Conservation (phyloP, 1,140 invertebrate genomes). For the Myzus persicae region DNA sequence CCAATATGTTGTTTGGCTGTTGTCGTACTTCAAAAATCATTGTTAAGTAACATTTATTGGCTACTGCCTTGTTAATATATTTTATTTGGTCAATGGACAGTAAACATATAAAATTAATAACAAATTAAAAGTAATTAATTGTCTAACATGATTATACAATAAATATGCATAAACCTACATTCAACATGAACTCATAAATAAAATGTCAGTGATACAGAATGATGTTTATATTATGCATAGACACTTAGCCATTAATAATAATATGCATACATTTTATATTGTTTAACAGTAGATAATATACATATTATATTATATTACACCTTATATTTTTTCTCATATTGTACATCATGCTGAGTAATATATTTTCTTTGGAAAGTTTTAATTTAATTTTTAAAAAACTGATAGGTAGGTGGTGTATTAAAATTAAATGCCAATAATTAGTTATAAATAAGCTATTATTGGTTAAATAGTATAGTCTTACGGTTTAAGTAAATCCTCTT, state of each 20-base stretch:
- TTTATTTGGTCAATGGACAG: not conserved
- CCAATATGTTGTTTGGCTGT: no score
- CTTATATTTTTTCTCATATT: not conserved
- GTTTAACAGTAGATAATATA: no score
- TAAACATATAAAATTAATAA: no score
- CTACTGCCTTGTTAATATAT: not conserved
- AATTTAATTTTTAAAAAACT: not conserved
- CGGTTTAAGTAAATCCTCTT: conserved; percentile 28
- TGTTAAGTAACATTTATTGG: not conserved
- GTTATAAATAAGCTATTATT: not conserved
- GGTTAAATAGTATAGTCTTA: not conserved
- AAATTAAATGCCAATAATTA: not conserved
- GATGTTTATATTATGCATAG: no score
- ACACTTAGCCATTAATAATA: not conserved
- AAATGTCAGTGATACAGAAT: no score
- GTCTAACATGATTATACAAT: no score
- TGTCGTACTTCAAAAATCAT: no score
- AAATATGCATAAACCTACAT: no score
- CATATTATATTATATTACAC: no score
- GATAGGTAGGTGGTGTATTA: not conserved
- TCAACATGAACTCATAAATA: no score
- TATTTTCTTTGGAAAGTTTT: not conserved
- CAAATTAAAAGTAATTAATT: no score
- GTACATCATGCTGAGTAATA: not conserved
- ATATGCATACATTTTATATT: not conserved